Evolutionary conservation across 1,140 invertebrate genomes (phyloP).

Genomic region (Spodoptera litura): DNA sequence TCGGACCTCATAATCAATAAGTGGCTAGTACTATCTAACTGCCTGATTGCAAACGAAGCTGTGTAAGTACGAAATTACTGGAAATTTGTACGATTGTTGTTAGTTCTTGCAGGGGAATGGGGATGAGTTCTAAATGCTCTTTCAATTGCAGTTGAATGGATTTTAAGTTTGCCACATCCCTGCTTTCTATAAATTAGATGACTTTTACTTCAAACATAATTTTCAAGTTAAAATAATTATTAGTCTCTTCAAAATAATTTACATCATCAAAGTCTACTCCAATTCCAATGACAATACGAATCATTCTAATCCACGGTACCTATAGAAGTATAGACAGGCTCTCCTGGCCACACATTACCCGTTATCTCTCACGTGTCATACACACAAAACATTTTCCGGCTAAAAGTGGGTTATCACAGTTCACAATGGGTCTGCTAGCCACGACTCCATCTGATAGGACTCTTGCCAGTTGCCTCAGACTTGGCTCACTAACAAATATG

Average conservation of each 20-base stretch:
- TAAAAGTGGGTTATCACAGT: constrained; percentile 70
- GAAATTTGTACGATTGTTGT: constrained; percentile 7
- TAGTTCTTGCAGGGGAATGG: not conserved
- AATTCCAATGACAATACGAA: not conserved
- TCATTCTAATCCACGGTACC: constrained; percentile 15
- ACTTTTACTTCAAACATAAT: not conserved
- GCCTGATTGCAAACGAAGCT: constrained; percentile 5
- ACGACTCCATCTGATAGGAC: constrained; percentile 69
- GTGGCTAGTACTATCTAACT: constrained; percentile 56
- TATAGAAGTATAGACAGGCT: not conserved
- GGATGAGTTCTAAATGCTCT: no score
- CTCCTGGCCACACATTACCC: constrained; percentile 38
- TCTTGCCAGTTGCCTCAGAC: constrained; percentile 67
- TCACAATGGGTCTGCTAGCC: constrained; percentile 57
- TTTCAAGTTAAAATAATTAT: no score
- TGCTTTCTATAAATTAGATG: no score
- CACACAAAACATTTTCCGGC: constrained; percentile 64
- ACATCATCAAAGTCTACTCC: no score
- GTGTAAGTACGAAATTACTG: constrained; percentile 41
- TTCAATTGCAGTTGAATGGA: not conserved
- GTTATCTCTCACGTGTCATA: constrained; percentile 63
- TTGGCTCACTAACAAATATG: constrained; percentile 70
- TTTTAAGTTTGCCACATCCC: no score
- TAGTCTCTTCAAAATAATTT: no score
- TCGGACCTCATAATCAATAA: constrained; percentile 70